Conservation (phyloP, 2,888 invertebrate genomes). For the Ormyrus thymus region DNA sequence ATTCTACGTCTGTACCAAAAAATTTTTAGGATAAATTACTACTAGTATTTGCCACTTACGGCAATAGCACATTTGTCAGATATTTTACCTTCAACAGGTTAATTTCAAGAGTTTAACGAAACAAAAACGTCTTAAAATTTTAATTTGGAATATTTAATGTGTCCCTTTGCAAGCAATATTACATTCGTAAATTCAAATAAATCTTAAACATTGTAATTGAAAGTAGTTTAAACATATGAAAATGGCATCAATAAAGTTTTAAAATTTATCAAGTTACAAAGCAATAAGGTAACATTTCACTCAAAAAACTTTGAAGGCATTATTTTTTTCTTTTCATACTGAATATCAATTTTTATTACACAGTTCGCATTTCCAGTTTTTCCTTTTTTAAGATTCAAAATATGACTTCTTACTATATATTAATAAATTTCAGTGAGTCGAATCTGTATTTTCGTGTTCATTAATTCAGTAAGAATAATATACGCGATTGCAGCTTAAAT, state of each 20-base stretch:
- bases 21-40: neutral
- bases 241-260: conserved; percentile 44
- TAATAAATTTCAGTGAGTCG: conserved; percentile 64
- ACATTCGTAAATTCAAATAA: conserved; percentile 6
- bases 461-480: conserved; percentile 39
- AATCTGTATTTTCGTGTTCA: conserved; percentile 59
- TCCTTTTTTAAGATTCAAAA: conserved; percentile 64
- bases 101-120: conserved; percentile 12
- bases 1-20: no score
- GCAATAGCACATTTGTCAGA: conserved; percentile 32
- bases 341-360: conserved; percentile 69
- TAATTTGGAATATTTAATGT: conserved; percentile 1
- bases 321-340: conserved; percentile 61
- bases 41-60: neutral
- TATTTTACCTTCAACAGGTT: conserved; percentile 16
- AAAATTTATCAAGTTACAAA: conserved; percentile 31
- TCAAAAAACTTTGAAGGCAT: conserved; percentile 68
- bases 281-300: conserved; percentile 55
- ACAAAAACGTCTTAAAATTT: conserved; percentile 26
- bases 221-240: conserved; percentile 26
- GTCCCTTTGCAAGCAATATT: conserved; percentile 21
- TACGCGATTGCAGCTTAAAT: conserved; percentile 45
- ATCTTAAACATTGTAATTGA: conserved; percentile 1
- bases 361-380: conserved; percentile 61
- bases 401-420: conserved; percentile 66